Evolutionary conservation across 2,888 invertebrate species (phyloP).

Genomic region (Oligia latruncula): DNA sequence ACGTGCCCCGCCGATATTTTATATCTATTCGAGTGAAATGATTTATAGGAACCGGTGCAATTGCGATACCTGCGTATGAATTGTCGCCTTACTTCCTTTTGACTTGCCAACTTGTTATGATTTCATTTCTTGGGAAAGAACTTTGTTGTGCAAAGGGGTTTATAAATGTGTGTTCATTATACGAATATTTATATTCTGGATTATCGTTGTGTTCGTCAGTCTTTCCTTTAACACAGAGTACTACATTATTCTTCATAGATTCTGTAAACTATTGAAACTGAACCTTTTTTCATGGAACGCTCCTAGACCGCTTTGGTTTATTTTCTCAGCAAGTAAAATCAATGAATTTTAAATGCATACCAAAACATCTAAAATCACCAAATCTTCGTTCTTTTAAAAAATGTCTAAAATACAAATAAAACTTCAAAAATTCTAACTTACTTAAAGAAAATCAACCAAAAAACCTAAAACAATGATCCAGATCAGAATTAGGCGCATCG

Average conservation of each 20-base stretch:
- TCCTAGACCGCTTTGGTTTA: background rate
- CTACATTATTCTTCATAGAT: no score
- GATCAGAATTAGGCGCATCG: slow-evolving; percentile 59
- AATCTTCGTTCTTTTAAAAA: background rate
- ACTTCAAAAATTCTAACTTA: background rate
- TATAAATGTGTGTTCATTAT: slow-evolving; percentile 10
- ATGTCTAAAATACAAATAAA: background rate
- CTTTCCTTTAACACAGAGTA: background rate
- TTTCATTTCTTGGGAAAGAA: slow-evolving; percentile 59
- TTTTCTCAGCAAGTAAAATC: background rate
- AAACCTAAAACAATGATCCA: slow-evolving; percentile 9
- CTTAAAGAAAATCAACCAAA: slow-evolving; percentile 6
- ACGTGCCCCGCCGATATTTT: slow-evolving; percentile 71
- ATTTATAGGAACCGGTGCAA: slow-evolving; percentile 83
- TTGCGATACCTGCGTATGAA: slow-evolving; percentile 81
- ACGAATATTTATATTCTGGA: background rate
- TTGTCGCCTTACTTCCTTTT: slow-evolving; percentile 65
- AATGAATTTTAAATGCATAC: background rate
- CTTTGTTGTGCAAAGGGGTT: slow-evolving; percentile 25
- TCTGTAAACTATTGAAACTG: background rate
- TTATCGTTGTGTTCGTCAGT: background rate
- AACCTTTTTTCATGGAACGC: background rate
- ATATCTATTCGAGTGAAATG: slow-evolving; percentile 78
- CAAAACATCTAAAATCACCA: background rate
- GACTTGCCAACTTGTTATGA: slow-evolving; percentile 61